Conservation (phyloP, 2,888 invertebrate genomes). For the Tachina grossa region DNA sequence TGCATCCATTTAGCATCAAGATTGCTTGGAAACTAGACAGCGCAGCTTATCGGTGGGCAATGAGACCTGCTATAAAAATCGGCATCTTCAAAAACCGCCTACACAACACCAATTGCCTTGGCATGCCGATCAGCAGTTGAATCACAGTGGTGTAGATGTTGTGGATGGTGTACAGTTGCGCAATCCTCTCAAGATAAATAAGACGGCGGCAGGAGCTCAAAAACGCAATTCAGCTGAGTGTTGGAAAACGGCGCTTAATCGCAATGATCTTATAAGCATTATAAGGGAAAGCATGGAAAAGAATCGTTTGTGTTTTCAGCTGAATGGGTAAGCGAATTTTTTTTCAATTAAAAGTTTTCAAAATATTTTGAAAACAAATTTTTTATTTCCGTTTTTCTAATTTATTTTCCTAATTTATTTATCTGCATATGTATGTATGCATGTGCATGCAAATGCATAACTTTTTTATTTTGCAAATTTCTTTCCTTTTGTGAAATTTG, state of each 20-base stretch:
- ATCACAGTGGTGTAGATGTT: conserved; percentile 72
- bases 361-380: not conserved
- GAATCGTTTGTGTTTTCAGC: conserved; percentile 93
- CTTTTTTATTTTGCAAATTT: conserved; percentile 28
- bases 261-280: conserved; percentile 92
- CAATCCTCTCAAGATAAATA: conserved; percentile 75
- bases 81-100: conserved; percentile 75
- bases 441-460: too few species aligned
- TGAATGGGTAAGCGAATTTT: conserved; percentile 86
- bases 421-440: not conserved
- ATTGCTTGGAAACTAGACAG: conserved; percentile 79
- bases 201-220: conserved; percentile 77
- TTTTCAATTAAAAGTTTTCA: not conserved
- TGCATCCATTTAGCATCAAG: conserved; percentile 78
- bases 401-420: not conserved
- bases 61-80: conserved; percentile 81
- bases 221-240: conserved; percentile 83
- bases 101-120: conserved; percentile 69
- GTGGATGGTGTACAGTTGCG: conserved; percentile 80
- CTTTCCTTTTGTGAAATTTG: conserved; percentile 62
- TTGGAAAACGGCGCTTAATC: conserved; percentile 89
- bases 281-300: conserved; percentile 96
- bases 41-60: conserved; percentile 83
- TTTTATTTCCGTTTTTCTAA: not conserved
- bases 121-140: conserved; percentile 69